Base-by-base conservation (phyloP, 2,888 invertebrate species). In the Leptura quadrifasciata region DNA sequence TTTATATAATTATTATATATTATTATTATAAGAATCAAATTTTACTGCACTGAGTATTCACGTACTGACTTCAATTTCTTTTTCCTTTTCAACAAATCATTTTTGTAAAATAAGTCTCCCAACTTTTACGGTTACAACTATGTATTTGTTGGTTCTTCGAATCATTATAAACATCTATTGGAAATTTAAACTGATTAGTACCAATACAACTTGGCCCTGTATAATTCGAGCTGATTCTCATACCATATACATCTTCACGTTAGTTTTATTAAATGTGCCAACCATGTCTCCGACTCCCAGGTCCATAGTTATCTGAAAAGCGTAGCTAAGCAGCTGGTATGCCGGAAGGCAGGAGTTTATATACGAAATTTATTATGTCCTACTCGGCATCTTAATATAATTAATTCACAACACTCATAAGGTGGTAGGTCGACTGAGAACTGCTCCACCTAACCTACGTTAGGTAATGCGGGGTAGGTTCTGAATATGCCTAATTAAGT, bases 401-500 rank as follows among this genome's bases (percentile, higher is more conserved):
- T 76, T 76, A 76, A 78, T 78, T 76, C 78, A 69, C 60, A 72
- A 74, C 72, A 71, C 72, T 78, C 74, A 67, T 71, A 74, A 76
- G 72, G 63, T 60, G 57, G 69, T 71, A 70, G 74, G 76, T 54
- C 54, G 31, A 8, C 58, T 15, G 58, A 58, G 65, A 57, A 69
- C 58, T 76, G 55, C 65, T 75, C 63, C 67, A 65, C 76, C 60
- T 72, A 77, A 75, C 64, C 73, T 71, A 63, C 75, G 63, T 68
- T 52, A 68, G 77, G 70, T 47, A 70, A 64, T 21, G 65, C 71
- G 68, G 75, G 76, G 69, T 75, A 70, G 64, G 77, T 72, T 73
- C 79, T 78, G 81, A 83, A 69, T 83, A 82, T 81, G 80, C 80
- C 85, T 86, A 86, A 86, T 86, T 86, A 86, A 86, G 85, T 84